Evolutionary conservation across 2,797 vertebrate species (phyloP), one percentile per base, ranked within the genome.

Genomic region (Lithobates pipiens): DNA sequence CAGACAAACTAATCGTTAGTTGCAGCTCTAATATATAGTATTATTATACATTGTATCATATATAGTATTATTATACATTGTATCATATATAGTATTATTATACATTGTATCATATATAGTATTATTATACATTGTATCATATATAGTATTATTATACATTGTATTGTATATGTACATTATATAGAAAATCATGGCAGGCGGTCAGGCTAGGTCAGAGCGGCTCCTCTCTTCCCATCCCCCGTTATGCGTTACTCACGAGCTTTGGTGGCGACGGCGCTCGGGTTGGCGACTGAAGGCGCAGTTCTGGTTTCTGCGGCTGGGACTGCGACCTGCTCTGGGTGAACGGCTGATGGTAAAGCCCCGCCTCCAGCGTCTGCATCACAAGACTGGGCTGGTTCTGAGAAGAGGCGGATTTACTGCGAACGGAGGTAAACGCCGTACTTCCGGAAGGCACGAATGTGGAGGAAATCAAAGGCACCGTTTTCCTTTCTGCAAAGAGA

Each of bases 381-480:
- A 91, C 89, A 0, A 95, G 96, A 92, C 93, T 90, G 11, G 95
- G 95, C 88, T 96, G 96, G 93, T 95, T 98, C 87, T 92, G 95
- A 0, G 83, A 90, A 88, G 89, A 88, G 80, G 93, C 86, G 72
- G 86, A 92, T 89, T 96, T 96, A 93, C 93, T 95, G 92, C 97
- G 97, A 39, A 84, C 87, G 67, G 93, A 74, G 70, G 94, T 90
- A 74, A 94, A 91, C 89, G 94, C 95, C 85, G 93, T 93, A 88
- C 94, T 92, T 88, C 95, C 91, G 88, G 96, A 98, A 99, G 98
- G 98, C 98, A 99, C 97, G 93, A 96, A 93, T 2, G 89, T 95
- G 92, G 91, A 93, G 93, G 91, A 94, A 95, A 92, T 94, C 68
- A 96, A 99, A 98, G 98, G 98, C 97, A 99, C 97, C 90, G 93